These are phyloP conservation scores for Drosophila lacteicornis DNA, from an alignment of 1,140 invertebrate genomes.

Conservation along the genomic window DNA sequence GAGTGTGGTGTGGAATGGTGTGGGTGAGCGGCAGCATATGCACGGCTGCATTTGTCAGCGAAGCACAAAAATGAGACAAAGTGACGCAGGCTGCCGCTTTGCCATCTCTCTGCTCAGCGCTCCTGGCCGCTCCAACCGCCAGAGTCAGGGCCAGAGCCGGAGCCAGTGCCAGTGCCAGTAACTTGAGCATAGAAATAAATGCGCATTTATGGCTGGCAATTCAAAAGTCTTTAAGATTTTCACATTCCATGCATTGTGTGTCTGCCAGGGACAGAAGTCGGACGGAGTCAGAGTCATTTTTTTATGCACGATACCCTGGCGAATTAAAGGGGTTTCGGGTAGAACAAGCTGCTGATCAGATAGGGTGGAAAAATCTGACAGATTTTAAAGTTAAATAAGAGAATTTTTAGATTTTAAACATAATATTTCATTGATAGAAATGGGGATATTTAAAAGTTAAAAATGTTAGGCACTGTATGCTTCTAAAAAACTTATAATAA, in stretches of 20 bases:
- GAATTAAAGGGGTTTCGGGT: neutral
- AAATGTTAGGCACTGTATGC: no score
- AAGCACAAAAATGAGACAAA: slow-evolving; percentile 83
- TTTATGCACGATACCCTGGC: slow-evolving; percentile 47
- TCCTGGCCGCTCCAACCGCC: slow-evolving; percentile 20
- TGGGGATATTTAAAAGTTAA: no score
- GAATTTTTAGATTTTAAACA: no score
- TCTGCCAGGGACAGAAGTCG: slow-evolving; percentile 67
- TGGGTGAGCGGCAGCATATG: slow-evolving; percentile 58
- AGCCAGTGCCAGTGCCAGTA: slow-evolving; percentile 38
- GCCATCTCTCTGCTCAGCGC: slow-evolving; percentile 8
- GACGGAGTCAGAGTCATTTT: slow-evolving; percentile 60
- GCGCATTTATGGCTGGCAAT: slow-evolving; percentile 82
- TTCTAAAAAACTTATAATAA: no score
- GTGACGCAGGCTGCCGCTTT: slow-evolving; percentile 65
- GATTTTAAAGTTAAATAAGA: no score
- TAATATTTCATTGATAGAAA: no score
- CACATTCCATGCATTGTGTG: slow-evolving; percentile 80
- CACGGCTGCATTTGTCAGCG: slow-evolving; percentile 83
- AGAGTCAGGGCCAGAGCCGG: slow-evolving; percentile 3
- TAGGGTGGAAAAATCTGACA: no score
- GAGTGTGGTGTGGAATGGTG: slow-evolving; percentile 36
- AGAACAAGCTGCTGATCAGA: neutral
- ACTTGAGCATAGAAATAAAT: slow-evolving; percentile 83
- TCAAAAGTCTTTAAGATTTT: slow-evolving; percentile 84